These are phyloP conservation scores for Halcyon malimbica DNA, from an alignment of 2,113 vertebrate species.

Conservation along the genomic window DNA sequence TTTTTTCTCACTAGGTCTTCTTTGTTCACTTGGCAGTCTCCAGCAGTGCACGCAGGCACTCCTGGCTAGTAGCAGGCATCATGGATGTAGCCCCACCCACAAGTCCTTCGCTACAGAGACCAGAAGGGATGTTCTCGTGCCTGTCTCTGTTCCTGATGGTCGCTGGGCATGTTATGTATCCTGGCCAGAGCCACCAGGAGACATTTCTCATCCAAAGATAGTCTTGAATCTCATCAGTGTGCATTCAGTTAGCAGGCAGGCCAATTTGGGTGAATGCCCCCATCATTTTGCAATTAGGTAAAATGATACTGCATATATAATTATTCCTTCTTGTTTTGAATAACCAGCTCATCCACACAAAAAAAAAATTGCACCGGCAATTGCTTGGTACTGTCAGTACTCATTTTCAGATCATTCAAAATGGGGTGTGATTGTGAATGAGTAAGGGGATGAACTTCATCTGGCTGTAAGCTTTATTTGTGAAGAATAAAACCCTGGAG, in stretches of 20 bases:
- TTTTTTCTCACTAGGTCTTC: neutral
- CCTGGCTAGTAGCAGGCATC: neutral
- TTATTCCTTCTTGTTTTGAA: neutral
- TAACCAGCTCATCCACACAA: neutral
- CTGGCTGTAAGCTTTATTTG: neutral
- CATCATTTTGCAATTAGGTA: neutral
- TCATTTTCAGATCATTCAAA: neutral
- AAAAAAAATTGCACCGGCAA: accelerated
- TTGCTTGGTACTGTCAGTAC: neutral
- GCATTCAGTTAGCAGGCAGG: neutral
- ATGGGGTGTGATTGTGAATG: neutral
- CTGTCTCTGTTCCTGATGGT: neutral
- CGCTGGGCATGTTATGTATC: neutral
- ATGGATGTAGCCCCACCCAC: neutral
- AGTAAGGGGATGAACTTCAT: neutral
- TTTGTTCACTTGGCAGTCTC: neutral
- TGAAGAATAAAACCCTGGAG: neutral
- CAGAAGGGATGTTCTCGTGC: neutral
- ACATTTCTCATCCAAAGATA: neutral
- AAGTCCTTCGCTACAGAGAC: neutral
- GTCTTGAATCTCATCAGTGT: neutral
- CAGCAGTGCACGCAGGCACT: neutral
- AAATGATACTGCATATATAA: neutral
- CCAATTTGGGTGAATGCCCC: neutral
- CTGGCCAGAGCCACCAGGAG: neutral